Evolutionary conservation across 92 coral and sea anemone species (phyloP), one percentile per base, ranked within the genome.

Genomic region (Siderastrea siderea): DNA sequence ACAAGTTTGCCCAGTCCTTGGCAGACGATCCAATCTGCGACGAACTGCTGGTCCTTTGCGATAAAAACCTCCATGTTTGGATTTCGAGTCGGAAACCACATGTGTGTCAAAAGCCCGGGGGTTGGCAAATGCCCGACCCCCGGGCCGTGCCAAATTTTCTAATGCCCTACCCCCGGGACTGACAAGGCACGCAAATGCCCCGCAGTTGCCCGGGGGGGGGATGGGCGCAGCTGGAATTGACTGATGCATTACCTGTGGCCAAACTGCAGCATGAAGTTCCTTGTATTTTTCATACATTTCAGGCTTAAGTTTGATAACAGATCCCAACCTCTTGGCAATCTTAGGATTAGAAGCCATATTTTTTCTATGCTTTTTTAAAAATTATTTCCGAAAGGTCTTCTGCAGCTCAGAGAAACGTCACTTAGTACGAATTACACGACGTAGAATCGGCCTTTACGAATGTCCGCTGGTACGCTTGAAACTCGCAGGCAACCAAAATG

Each of bases 231-330:
- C n/a, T n/a, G n/a, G n/a, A n/a, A n/a, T n/a, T n/a, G n/a, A n/a
- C n/a, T n/a, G n/a, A n/a, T n/a, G n/a, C n/a, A n/a, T 26, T 65
- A 95, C 98, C 90, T 93, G 16, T 11, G 98, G 98, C 98, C 98
- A 95, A 7, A 91, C 98, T 15, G 95, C 94, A 50, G 98, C 98
- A 74, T 95, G 98, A 5, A 95, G 98, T 71, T 95, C 89, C 78
- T 95, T 95, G 74, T 95, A 95, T 50, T 76, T 76, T 52, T 93
- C 95, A 52, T 93, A 95, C 96, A 71, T 76, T n/a, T 87, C 98
- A 50, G 95, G 95, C 84, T 91, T 95, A 19, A 95, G 87, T 58
- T 93, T 93, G 62, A 95, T 95, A 9, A 95, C 98, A 9, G 98
- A 88, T 11, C 98, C 98, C 65, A 86, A 74, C 61, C 98, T 88